Conservation (phyloP, 2,888 invertebrate species). For the Patella pellucida region DNA sequence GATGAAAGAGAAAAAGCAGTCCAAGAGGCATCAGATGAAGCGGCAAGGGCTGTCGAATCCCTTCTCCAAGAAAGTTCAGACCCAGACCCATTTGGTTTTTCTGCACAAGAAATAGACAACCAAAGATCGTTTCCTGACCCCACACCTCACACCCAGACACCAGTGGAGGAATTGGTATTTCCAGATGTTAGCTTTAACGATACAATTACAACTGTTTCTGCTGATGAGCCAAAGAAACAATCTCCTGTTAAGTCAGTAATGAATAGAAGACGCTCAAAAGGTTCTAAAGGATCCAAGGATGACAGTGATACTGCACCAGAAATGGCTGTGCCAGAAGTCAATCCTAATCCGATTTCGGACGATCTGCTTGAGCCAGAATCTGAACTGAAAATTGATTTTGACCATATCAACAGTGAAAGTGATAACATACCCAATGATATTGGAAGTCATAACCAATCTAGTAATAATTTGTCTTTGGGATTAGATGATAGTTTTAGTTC, state of each 20-base stretch:
- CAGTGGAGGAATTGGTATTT: not conserved
- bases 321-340: not conserved
- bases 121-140: slow-evolving; percentile 8
- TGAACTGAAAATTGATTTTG: slow-evolving; percentile 3
- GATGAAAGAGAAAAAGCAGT: slow-evolving; percentile 28
- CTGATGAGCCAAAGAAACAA: slow-evolving; percentile 10
- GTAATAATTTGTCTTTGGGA: not conserved
- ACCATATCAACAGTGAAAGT: not conserved
- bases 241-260: not conserved
- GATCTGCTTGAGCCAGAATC: not conserved
- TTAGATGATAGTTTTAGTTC: not conserved
- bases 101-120: slow-evolving; percentile 18
- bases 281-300: slow-evolving; percentile 23
- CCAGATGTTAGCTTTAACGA: slow-evolving; percentile 8
- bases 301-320: slow-evolving; percentile 16
- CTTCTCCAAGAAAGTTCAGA: slow-evolving; percentile 30
- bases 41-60: slow-evolving; percentile 41
- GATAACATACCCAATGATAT: not conserved
- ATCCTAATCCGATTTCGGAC: not conserved
- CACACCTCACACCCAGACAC: not conserved
- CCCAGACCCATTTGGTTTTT: slow-evolving; percentile 16
- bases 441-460: not conserved
- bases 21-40: slow-evolving; percentile 43
- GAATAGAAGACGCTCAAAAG: slow-evolving; percentile 18
- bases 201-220: slow-evolving; percentile 6